A percentile compares a stretch with the other conserved stretches of the same genome.
Evolutionary conservation across 2,797 vertebrate genomes (phyloP).

Genomic region (Gambusia yucatana): DNA sequence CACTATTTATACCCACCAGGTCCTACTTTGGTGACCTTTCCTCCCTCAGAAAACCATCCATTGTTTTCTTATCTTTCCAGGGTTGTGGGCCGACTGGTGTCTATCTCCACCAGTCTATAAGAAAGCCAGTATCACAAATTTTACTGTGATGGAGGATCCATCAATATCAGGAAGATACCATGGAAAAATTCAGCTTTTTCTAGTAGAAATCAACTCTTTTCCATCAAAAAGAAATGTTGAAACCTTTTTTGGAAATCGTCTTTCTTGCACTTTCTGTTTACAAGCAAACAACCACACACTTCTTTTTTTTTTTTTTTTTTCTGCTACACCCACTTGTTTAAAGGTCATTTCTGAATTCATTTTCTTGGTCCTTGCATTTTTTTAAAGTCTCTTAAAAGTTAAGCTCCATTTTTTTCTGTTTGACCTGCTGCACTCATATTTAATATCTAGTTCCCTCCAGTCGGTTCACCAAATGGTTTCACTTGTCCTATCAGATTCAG

Average conservation of each 20-base stretch:
- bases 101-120: too few species aligned
- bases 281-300: not conserved
- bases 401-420: not conserved
- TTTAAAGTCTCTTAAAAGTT: not conserved
- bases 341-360: not conserved
- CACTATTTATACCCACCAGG: not conserved
- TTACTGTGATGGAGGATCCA: not conserved
- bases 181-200: not conserved
- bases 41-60: not conserved
- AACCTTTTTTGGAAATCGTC: not conserved
- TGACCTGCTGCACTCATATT: not conserved
- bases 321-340: not conserved
- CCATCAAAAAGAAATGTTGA: not conserved
- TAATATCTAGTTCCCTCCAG: not conserved
- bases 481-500: not conserved
- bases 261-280: not conserved
- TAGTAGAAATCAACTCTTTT: not conserved
- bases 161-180: not conserved
- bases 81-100: too few species aligned
- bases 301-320: not conserved
- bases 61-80: too few species aligned
- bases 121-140: too few species aligned
- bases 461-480: not conserved
- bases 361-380: not conserved
- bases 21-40: not conserved